Conservation (phyloP, 1,140 invertebrate genomes). For the Pogonus chalceus region DNA sequence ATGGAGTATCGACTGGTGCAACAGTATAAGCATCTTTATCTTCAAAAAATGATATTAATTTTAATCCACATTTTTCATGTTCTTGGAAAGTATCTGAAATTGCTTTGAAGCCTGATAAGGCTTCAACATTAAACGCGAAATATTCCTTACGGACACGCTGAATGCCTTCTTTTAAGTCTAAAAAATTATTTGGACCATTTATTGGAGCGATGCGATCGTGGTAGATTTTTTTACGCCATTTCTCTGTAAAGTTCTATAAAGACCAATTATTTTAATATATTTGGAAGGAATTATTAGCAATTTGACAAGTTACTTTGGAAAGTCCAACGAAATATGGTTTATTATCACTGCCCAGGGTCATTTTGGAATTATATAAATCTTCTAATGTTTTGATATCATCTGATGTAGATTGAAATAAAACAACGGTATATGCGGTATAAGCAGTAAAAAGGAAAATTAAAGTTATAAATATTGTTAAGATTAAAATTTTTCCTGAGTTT, state of each 20-base stretch:
- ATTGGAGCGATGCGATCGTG: slow-evolving; percentile 46
- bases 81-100: slow-evolving; percentile 49
- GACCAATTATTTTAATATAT: too few relatives aligned
- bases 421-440: slow-evolving; percentile 50
- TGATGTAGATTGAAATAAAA: slow-evolving; percentile 47
- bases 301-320: too few relatives aligned
- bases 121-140: slow-evolving; percentile 52
- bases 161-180: slow-evolving; percentile 44
- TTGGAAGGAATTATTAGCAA: too few relatives aligned
- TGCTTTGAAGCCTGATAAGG: slow-evolving; percentile 44
- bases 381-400: slow-evolving; percentile 40
- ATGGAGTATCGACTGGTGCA: slow-evolving; percentile 44
- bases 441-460: slow-evolving; percentile 40
- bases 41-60: slow-evolving; percentile 46
- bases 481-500: slow-evolving; percentile 37
- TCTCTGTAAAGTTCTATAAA: slow-evolving; percentile 45
- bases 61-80: slow-evolving; percentile 51
- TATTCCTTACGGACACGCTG: slow-evolving; percentile 41
- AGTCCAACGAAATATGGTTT: too few relatives aligned
- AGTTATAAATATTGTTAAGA: slow-evolving; percentile 37
- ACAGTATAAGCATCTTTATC: slow-evolving; percentile 43
- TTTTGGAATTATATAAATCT: slow-evolving; percentile 44
- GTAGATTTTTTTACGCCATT: slow-evolving; percentile 44
- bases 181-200: slow-evolving; percentile 39
- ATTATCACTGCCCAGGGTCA: slow-evolving; percentile 48